Evolutionary conservation across 2,797 vertebrate genomes (phyloP).

Genomic region (Diplodus sargus): DNA sequence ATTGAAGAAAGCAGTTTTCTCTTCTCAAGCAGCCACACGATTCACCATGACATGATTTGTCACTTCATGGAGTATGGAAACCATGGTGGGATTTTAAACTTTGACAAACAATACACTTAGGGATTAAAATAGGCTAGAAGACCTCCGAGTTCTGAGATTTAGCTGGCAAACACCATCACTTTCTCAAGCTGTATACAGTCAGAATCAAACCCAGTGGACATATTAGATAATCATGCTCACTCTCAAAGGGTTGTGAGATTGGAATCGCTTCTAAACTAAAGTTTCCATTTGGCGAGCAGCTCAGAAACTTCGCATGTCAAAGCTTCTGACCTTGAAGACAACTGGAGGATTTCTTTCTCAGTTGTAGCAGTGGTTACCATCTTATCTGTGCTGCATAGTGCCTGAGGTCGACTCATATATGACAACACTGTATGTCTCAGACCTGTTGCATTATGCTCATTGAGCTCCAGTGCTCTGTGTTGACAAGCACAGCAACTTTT

Average conservation of each 20-base stretch:
- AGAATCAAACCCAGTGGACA: background rate
- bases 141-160: constrained; percentile 3
- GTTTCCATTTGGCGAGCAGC: background rate
- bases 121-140: background rate
- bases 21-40: background rate
- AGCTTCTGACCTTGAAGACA: background rate
- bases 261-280: background rate
- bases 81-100: background rate
- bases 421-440: background rate
- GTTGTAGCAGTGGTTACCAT: background rate
- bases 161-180: background rate
- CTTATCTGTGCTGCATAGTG: background rate
- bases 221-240: background rate
- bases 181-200: background rate
- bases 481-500: no score
- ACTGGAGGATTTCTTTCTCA: background rate
- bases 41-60: background rate
- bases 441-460: background rate
- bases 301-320: constrained; percentile 1
- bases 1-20: background rate
- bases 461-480: background rate
- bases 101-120: background rate
- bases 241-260: background rate
- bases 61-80: background rate
- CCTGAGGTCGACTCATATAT: background rate